Base-by-base conservation (phyloP, 2,888 invertebrate species). In the Atherix ibis region DNA sequence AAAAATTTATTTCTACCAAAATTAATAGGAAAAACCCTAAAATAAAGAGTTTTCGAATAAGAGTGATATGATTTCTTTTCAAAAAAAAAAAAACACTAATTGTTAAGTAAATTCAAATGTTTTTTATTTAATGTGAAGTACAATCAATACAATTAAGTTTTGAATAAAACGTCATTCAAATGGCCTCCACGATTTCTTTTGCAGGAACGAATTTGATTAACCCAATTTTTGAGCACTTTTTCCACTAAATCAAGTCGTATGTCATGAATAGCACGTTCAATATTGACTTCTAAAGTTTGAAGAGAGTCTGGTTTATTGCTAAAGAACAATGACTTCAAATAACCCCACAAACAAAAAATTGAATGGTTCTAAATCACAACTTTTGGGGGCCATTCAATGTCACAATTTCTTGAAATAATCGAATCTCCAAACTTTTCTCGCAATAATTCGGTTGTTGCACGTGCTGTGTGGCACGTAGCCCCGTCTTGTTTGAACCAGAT, bases 341-440 rank as follows among this genome's bases (percentile, higher is more conserved):
- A 26, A 26, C n/a, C 26, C n/a, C 26, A 26, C 26, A 26, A 26
- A 26, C n/a, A 26, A 26, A 26, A 10, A 26, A 12, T 26, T 12
- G 5, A 26, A 12, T 13, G 26, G 26, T n/a, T 5, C n/a, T 26
- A 5, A n/a, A 26, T 26, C 26, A 12, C 6, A 26, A 5, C 5
- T 26, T 4, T 26, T 5, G 26, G 26, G n/a, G 6, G 26, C 26
- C 26, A 8, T 4, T 9, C n/a, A 5, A 26, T 5, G n/a, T 9
- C 9, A 5, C n/a, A 6, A 26, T 13, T 9, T n/a, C 26, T 9
- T 12, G 26, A n/a, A 12, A 26, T 26, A 8, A n/a, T 26, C 5
- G 5, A 5, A 9, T 26, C 26, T 10, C 26, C n/a, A n/a, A 26
- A 26, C 10, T 9, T 5, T 26, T 26, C 6, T 12, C n/a, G 10